These are phyloP conservation scores for Apteryx owenii DNA, from an alignment of 2,113 vertebrate species.

Conservation along the genomic window DNA sequence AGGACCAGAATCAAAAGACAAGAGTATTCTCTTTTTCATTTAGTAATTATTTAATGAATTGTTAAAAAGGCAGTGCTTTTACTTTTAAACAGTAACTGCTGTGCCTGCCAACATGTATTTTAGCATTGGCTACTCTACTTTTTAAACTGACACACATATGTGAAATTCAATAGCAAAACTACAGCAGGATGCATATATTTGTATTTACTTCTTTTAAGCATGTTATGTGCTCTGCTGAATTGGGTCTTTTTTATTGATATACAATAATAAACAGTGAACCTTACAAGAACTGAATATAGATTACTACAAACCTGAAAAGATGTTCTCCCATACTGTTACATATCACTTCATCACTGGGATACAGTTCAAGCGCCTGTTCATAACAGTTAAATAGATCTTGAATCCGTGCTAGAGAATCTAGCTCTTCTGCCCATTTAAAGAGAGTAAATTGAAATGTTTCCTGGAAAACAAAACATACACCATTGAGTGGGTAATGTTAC, in stretches of 20 bases:
- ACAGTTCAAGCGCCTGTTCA: slow-evolving; percentile 93
- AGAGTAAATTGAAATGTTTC: slow-evolving; percentile 95
- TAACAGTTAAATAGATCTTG: slow-evolving; percentile 96
- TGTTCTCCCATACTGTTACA: slow-evolving; percentile 98
- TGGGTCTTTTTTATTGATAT: neutral
- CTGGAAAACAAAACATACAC: slow-evolving; percentile 66
- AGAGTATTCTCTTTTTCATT: neutral
- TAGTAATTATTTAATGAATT: neutral
- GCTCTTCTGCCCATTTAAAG: slow-evolving; percentile 93
- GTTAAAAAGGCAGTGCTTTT: neutral
- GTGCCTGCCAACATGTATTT: neutral
- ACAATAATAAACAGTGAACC: neutral
- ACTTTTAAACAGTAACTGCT: neutral
- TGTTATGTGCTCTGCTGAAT: neutral
- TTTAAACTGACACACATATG: neutral
- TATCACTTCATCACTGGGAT: slow-evolving; percentile 93
- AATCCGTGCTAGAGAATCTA: slow-evolving; percentile 88
- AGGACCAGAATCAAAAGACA: neutral
- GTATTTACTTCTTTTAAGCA: neutral
- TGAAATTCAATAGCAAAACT: neutral
- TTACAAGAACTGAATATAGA: neutral
- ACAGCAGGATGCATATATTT: neutral
- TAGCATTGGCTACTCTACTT: neutral
- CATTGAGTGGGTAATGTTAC: neutral
- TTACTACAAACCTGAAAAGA: slow-evolving; percentile 90